Percentiles rank a stretch among this genome's conserved stretches.
Conservation (phyloP, 2,888 invertebrate species). For the Scaptomyza parva region DNA sequence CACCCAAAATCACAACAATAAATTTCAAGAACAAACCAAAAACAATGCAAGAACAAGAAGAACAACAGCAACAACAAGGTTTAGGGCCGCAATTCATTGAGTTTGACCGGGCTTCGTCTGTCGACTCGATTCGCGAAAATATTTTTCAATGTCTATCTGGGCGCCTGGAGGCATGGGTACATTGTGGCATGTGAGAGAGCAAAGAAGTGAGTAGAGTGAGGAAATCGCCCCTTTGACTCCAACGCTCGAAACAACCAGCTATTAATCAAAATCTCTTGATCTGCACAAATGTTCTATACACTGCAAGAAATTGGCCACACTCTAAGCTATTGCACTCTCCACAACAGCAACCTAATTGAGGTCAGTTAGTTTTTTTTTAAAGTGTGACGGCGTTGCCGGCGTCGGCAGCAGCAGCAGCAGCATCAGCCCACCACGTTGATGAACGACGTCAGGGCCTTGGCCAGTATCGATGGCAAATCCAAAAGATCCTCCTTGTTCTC, state of each 20-base stretch:
- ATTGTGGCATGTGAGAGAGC: slow-evolving; percentile 8
- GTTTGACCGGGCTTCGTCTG: slow-evolving; percentile 65
- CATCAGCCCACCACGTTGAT: slow-evolving; percentile 73
- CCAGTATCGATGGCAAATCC: slow-evolving; percentile 31
- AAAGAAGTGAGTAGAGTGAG: slow-evolving; percentile 7
- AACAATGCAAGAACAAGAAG: slow-evolving; percentile 3
- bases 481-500: slow-evolving; percentile 8
- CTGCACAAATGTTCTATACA: slow-evolving; percentile 63
- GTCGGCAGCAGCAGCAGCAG: slow-evolving; percentile 1
- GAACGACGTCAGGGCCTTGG: slow-evolving; percentile 53
- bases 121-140: slow-evolving; percentile 79
- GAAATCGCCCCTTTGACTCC: slow-evolving; percentile 40
- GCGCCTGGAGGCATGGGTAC: slow-evolving; percentile 57
- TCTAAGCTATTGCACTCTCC: not conserved
- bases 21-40: slow-evolving; percentile 7
- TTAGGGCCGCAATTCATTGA: slow-evolving; percentile 62
- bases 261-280: slow-evolving; percentile 80
- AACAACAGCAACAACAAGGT: slow-evolving; percentile 4
- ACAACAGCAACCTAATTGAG: slow-evolving; percentile 55
- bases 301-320: slow-evolving; percentile 58
- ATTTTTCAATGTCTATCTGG: slow-evolving; percentile 76
- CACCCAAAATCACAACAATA: not conserved
- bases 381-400: slow-evolving; percentile 71
- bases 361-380: slow-evolving; percentile 52
- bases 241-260: slow-evolving; percentile 64